Conservation (phyloP, 53 echinoderm and acorn worm species). For the Antedon mediterranea region DNA sequence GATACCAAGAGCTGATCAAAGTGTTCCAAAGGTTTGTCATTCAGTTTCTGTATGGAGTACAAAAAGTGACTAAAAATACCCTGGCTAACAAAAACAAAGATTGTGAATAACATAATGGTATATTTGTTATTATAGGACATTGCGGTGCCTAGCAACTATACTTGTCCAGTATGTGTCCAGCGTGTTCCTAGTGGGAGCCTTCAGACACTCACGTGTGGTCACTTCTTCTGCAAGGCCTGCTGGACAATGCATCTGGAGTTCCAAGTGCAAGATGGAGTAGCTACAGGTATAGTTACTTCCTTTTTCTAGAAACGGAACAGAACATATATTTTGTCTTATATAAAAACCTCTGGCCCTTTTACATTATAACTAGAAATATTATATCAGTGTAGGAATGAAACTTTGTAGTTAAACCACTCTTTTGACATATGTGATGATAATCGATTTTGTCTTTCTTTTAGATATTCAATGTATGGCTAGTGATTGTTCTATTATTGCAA, state of each 20-base stretch:
- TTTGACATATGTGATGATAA: too few relatives aligned
- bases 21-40: slow-evolving; percentile 27
- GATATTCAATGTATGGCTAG: slow-evolving; percentile 90
- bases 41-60: too few relatives aligned
- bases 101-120: too few relatives aligned
- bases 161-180: slow-evolving; percentile 77
- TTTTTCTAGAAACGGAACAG: too few relatives aligned
- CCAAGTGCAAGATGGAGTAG: slow-evolving; percentile 60
- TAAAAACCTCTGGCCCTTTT: too few relatives aligned
- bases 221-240: slow-evolving; percentile 80
- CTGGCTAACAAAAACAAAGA: too few relatives aligned
- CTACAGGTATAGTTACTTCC: slow-evolving; percentile 79
- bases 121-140: slow-evolving; percentile 19
- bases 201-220: slow-evolving; percentile 54
- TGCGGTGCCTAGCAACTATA: slow-evolving; percentile 24
- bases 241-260: slow-evolving; percentile 64
- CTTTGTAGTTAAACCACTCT: too few relatives aligned
- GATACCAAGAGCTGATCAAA: slow-evolving; percentile 56
- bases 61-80: too few relatives aligned
- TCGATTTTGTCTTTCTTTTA: slow-evolving; percentile 9
- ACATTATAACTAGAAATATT: too few relatives aligned
- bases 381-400: too few relatives aligned
- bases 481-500: slow-evolving; percentile 72
- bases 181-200: slow-evolving; percentile 42
- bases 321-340: too few relatives aligned